Percentiles rank a stretch among this genome's conserved stretches.
Conservation (phyloP, 2,888 invertebrate species). For the Dasysyrphus albostriatus region DNA sequence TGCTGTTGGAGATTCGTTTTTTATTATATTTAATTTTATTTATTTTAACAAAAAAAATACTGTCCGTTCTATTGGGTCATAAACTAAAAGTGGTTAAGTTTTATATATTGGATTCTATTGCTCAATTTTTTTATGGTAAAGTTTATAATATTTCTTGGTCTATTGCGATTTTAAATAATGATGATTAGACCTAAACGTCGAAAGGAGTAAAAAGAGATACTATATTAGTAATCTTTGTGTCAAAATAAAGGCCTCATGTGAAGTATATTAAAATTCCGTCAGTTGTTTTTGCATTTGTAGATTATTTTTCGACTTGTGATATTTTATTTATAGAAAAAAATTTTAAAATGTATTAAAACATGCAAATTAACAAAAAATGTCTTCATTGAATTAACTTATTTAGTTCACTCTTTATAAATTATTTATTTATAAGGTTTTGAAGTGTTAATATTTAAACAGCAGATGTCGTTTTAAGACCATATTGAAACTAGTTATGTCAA, state of each 20-base stretch:
- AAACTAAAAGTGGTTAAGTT: conserved; percentile 81
- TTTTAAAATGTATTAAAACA: neutral
- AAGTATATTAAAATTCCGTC: conserved; percentile 34
- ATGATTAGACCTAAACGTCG: conserved; percentile 71
- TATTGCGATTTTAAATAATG: conserved; percentile 76
- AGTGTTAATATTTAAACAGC: no score
- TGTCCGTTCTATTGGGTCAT: conserved; percentile 81
- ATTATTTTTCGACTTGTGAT: neutral
- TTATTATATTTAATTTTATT: conserved; percentile 23
- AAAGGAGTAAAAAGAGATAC: neutral
- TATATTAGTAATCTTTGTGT: neutral
- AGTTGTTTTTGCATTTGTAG: conserved; percentile 2
- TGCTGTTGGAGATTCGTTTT: conserved; percentile 33
- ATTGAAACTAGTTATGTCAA: no score
- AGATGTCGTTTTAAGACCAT: no score
- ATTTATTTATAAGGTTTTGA: no score
- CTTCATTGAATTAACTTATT: no score
- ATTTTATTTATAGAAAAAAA: neutral
- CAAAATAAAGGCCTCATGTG: neutral
- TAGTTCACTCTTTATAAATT: no score
- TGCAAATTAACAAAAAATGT: neutral
- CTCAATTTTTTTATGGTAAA: conserved; percentile 69
- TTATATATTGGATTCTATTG: conserved; percentile 74
- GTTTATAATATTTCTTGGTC: conserved; percentile 75
- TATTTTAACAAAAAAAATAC: conserved; percentile 59